Base-by-base conservation (phyloP, 2,888 invertebrate genomes). In the Drosophila maculinotata region DNA sequence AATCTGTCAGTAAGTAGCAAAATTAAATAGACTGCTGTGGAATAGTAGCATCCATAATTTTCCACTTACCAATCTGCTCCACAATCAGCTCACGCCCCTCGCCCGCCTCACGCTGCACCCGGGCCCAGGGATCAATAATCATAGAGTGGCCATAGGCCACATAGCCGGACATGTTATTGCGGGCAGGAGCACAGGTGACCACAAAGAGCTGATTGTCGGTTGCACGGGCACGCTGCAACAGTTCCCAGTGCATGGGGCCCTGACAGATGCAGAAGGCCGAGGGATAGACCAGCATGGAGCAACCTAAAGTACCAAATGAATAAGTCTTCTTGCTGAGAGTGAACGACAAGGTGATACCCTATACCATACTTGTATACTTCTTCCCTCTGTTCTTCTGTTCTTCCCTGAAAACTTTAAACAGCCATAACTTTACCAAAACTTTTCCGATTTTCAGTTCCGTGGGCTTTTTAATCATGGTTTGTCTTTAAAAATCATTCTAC, bases 171-270 rank as follows among this genome's bases (percentile, higher is more conserved):
- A 90, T 91, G 2, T 90, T 88, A 89, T 95, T 95, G 67, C 97
- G 92, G 1, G 99, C 97, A 0, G 97, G 97, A 44, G 97, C 96
- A 47, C 96, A 94, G 1, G 95, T 94, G 17, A 95, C 96, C 33
- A 98, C 96, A 92, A 94, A 99, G 41, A 97, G 92, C 92, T 98
- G 98, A 90, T 96, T 96, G 92, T 99, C 98, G 28, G 95, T 93
- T 30, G 99, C 98, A 45, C 98, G 93, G 0, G 95, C 94, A 41
- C 96, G 93, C 62, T 95, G 95, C 14, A 99, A 92, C 3, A 97
- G 91, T 89, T 97, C 96, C 98, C 98, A 99, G 91, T 99, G 98
- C 54, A 95, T 92, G 0, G 98, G 98, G 0, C 99, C 99, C 69
- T 90, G 90, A 30, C 88, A 86, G 26, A 83, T 80, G 64, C 89